Percentiles rank a stretch among this genome's conserved stretches.
phyloP scores from a whole-genome alignment of 2,113 vertebrate species.

The Misgurnus anguillicaudatus region DNA sequence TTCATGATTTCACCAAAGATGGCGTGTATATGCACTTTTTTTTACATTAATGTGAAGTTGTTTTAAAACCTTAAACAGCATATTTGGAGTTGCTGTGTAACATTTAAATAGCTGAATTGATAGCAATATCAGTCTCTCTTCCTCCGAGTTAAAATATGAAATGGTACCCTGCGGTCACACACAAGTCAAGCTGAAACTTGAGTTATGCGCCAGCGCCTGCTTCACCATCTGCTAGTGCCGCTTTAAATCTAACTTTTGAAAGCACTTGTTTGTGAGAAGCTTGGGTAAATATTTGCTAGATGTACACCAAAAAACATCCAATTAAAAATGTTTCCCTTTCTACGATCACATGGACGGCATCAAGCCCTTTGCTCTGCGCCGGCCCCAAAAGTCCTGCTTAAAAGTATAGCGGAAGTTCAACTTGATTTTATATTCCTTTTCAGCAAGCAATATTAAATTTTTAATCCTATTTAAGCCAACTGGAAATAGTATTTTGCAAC shows the following conservation, averaged over 20 bases:
- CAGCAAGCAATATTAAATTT: conserved; percentile 61
- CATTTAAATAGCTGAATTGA: conserved; percentile 52
- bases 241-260: conserved; percentile 38
- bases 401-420: conserved; percentile 41
- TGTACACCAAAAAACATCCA: conserved; percentile 36
- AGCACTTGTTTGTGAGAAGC: conserved; percentile 39
- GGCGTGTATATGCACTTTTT: not conserved
- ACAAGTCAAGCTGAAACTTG: conserved; percentile 9
- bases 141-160: not conserved
- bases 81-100: conserved; percentile 39
- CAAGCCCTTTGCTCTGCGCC: conserved; percentile 25
- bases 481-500: conserved; percentile 65
- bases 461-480: conserved; percentile 60
- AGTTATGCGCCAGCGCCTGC: conserved; percentile 33
- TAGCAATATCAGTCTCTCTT: conserved; percentile 37
- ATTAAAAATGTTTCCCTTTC: conserved; percentile 44
- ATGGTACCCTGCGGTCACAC: conserved; percentile 21
- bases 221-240: not conserved
- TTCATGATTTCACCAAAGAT: conserved; percentile 32
- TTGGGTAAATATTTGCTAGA: conserved; percentile 53
- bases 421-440: conserved; percentile 58
- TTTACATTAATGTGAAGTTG: not conserved
- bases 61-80: not conserved
- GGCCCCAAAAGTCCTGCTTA: conserved; percentile 36
- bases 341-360: conserved; percentile 28